These are phyloP conservation scores for Astur gentilis DNA, from an alignment of 2,113 vertebrate genomes.

Conservation along the genomic window DNA sequence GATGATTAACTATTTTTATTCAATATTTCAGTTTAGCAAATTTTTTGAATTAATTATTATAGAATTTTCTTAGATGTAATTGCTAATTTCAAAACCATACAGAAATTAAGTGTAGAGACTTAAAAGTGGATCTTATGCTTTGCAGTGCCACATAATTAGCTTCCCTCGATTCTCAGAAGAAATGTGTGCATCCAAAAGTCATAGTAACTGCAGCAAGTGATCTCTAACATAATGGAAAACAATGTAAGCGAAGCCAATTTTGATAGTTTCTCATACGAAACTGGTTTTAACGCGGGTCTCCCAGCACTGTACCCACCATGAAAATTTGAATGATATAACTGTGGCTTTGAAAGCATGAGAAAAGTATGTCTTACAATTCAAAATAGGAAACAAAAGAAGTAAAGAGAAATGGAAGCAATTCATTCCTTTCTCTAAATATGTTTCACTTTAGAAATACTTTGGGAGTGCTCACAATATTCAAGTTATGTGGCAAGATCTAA, in stretches of 20 bases:
- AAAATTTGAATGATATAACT: neutral
- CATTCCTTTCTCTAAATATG: neutral
- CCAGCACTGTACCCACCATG: neutral
- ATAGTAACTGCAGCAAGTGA: neutral
- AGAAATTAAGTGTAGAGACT: neutral
- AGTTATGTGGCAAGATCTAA: neutral
- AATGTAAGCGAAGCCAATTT: neutral
- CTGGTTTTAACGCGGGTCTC: neutral
- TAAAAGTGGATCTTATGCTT: neutral
- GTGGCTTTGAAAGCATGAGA: neutral
- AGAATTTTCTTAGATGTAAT: neutral
- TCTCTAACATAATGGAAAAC: neutral
- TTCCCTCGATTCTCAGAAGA: neutral
- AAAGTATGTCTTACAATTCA: neutral
- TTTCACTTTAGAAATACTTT: neutral
- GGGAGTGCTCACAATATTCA: neutral
- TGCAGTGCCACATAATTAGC: neutral
- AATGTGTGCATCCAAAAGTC: neutral
- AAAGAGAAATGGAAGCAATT: neutral
- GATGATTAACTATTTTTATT: neutral
- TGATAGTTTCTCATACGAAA: neutral
- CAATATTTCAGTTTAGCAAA: neutral
- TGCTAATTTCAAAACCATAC: neutral
- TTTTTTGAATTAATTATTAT: neutral
- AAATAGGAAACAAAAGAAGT: neutral